These are phyloP conservation scores for Tillus elongatus DNA, from an alignment of 2,888 invertebrate species.

Conservation along the genomic window DNA sequence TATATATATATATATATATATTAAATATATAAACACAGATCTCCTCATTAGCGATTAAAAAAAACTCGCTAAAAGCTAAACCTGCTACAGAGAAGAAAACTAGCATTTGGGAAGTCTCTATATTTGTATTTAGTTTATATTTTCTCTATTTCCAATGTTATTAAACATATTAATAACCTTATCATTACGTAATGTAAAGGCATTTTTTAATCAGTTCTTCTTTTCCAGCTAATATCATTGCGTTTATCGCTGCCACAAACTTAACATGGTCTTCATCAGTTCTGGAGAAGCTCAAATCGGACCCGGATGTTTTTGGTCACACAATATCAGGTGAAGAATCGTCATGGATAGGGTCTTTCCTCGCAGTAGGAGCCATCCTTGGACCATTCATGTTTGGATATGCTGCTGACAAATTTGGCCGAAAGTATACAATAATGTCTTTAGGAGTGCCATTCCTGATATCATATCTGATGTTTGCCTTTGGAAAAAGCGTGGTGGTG, in stretches of 20 bases:
- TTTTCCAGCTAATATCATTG: conserved; percentile 14
- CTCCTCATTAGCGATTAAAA: no score
- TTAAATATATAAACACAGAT: no score
- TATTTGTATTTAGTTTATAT: no score
- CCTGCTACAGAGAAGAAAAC: no score
- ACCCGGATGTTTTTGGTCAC: conserved; percentile 7
- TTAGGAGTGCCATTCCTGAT: conserved; percentile 58
- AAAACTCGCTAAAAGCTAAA: no score
- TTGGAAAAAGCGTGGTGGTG: conserved; percentile 24
- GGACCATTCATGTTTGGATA: conserved; percentile 66
- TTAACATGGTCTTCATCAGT: conserved; percentile 16
- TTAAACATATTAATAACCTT: no score
- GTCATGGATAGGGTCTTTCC: conserved; percentile 48
- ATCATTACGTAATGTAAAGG: no score
- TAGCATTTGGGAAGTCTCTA: no score
- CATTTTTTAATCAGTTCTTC: neutral
- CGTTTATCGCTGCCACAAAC: conserved; percentile 12
- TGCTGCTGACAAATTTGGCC: conserved; percentile 55
- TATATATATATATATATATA: no score
- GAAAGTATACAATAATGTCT: conserved; percentile 59
- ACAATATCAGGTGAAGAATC: conserved; percentile 35
- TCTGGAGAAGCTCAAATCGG: conserved; percentile 8
- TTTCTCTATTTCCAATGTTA: no score
- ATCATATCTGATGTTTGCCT: conserved; percentile 54
- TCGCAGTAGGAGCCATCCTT: conserved; percentile 45